These are phyloP conservation scores for Hydrotaea diabolus DNA, from an alignment of 2,888 invertebrate genomes.

Conservation along the genomic window DNA sequence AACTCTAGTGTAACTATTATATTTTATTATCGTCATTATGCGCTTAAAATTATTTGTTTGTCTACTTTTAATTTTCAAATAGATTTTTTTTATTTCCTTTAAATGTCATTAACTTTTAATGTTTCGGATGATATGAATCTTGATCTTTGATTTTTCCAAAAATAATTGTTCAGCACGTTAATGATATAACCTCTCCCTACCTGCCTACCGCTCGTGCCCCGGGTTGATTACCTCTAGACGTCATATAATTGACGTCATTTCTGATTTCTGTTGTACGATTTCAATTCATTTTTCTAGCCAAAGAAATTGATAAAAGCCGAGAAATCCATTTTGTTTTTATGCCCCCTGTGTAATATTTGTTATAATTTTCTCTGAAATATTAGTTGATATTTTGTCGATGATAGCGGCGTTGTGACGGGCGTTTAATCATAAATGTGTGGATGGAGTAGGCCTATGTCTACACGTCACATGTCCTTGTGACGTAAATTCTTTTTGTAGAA, in stretches of 20 bases:
- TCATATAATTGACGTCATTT: conserved; percentile 53
- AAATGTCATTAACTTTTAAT: conserved; percentile 11
- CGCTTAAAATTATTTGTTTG: no score
- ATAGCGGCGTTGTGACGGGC: neutral
- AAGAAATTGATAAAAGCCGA: neutral
- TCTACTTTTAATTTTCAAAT: no score
- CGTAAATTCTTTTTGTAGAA: conserved; percentile 1
- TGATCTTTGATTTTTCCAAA: neutral
- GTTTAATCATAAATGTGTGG: neutral
- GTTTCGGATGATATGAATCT: neutral
- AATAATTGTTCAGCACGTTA: neutral
- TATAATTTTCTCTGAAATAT: neutral
- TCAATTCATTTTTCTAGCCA: neutral
- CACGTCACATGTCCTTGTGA: neutral
- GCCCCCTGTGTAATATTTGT: neutral
- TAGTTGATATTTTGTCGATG: neutral
- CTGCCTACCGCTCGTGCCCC: no score
- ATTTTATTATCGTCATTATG: no score
- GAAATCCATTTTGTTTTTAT: neutral
- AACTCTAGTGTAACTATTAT: no score
- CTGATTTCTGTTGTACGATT: conserved; percentile 11
- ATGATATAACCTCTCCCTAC: neutral
- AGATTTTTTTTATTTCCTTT: neutral
- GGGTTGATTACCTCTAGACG: no score
- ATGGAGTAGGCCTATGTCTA: neutral